These are phyloP conservation scores for Sebastes variabilis DNA, from an alignment of 2,797 vertebrate genomes.

Conservation along the genomic window DNA sequence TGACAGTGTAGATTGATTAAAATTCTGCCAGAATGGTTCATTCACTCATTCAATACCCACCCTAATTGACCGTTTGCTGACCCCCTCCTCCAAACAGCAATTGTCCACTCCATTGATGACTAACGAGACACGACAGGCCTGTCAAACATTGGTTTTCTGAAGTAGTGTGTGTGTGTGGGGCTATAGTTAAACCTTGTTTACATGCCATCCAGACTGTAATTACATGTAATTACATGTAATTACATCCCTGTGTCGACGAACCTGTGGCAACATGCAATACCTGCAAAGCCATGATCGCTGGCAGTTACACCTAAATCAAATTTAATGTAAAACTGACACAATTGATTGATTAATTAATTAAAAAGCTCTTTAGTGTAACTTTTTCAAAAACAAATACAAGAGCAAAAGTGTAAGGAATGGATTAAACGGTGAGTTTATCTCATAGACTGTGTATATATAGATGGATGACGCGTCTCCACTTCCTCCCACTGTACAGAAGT, in stretches of 20 bases:
- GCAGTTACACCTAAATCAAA: neutral
- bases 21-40: neutral
- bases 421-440: neutral
- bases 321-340: neutral
- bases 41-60: neutral
- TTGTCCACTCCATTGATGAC: neutral
- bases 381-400: neutral
- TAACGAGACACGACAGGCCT: neutral
- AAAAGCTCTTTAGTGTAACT: neutral
- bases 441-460: neutral
- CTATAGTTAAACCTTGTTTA: neutral
- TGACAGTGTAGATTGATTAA: neutral
- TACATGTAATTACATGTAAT: neutral
- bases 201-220: neutral
- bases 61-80: neutral
- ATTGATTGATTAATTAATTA: neutral
- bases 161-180: neutral
- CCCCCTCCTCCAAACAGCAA: neutral
- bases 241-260: neutral
- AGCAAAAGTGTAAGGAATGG: accelerated
- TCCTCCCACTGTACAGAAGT: too few relatives aligned
- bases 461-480: too few relatives aligned
- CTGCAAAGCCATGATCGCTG: neutral
- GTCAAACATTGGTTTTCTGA: neutral
- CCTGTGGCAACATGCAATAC: neutral